Conservation (phyloP, 35 echinoderm and acorn worm genomes). For the Eucidaris tribuloides region DNA sequence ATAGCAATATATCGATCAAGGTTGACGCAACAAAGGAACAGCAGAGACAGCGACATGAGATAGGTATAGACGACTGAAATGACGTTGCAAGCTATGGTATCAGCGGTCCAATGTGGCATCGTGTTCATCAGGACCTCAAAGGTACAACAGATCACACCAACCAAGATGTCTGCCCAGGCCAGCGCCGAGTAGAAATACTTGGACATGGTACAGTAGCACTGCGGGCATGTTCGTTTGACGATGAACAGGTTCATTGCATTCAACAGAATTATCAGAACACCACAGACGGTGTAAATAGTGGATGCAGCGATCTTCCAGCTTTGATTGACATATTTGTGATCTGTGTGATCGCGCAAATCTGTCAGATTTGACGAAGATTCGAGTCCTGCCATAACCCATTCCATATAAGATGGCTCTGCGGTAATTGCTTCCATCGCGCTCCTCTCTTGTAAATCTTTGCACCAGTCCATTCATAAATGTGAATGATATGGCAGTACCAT, state of each 20-base stretch:
- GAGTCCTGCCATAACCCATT: too few species aligned
- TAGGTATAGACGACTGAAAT: not conserved
- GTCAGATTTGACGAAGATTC: too few species aligned
- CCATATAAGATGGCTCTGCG: too few species aligned
- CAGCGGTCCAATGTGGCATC: not conserved
- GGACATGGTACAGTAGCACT: not conserved
- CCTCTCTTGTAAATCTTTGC: too few species aligned
- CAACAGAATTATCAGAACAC: not conserved
- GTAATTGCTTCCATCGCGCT: too few species aligned
- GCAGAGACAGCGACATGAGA: not conserved
- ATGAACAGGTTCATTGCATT: not conserved
- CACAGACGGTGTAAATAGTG: not conserved
- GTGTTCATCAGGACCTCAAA: not conserved
- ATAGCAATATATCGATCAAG: not conserved
- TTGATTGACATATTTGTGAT: too few species aligned
- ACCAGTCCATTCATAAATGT: too few species aligned
- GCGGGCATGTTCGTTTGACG: not conserved
- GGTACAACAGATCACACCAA: not conserved
- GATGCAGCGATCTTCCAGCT: not conserved
- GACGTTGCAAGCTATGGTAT: not conserved
- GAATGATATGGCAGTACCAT: too few species aligned
- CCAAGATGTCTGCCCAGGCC: not conserved
- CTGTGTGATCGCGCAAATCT: too few species aligned
- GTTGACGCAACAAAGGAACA: not conserved
- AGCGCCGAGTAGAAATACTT: not conserved